phyloP scores from a whole-genome alignment of 2,888 invertebrate species.

The Diachrysia chrysitis region DNA sequence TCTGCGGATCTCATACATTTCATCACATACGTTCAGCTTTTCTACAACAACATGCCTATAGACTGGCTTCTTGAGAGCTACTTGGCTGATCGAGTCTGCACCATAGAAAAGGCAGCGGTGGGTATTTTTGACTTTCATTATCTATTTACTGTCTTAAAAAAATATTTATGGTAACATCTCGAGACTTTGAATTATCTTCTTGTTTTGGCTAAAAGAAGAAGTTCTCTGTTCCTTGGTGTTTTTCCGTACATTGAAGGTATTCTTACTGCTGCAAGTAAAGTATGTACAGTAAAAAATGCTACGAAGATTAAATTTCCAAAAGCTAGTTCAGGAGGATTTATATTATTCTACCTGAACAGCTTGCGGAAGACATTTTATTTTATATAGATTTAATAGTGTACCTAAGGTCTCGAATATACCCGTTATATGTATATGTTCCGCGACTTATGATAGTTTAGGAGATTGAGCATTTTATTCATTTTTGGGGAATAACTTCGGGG shows the following conservation, averaged over 20 bases:
- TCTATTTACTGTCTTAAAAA: too few species aligned
- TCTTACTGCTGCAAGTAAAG: too few species aligned
- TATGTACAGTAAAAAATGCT: not conserved
- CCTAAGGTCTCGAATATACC: too few species aligned
- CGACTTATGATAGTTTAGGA: too few species aligned
- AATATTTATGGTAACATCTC: not conserved
- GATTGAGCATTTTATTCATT: too few species aligned
- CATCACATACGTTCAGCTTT: constrained; percentile 97
- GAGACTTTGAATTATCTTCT: not conserved
- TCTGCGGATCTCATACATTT: constrained; percentile 95
- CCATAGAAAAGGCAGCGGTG: constrained; percentile 92
- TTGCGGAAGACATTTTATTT: not conserved
- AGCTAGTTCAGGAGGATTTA: not conserved
- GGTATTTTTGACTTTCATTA: constrained; percentile 70
- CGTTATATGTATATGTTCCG: too few species aligned
- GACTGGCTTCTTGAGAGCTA: constrained; percentile 98
- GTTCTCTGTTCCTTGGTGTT: too few species aligned
- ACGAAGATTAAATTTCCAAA: not conserved
- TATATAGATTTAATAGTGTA: too few species aligned
- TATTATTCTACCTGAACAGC: not conserved
- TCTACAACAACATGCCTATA: constrained; percentile 98
- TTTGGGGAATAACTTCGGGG: too few species aligned
- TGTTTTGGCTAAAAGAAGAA: too few species aligned
- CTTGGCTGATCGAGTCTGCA: constrained; percentile 96
- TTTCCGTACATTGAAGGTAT: too few species aligned